Evolutionary conservation across 92 coral and sea anemone genomes (phyloP).

Genomic region (Zoanthus solanderi): DNA sequence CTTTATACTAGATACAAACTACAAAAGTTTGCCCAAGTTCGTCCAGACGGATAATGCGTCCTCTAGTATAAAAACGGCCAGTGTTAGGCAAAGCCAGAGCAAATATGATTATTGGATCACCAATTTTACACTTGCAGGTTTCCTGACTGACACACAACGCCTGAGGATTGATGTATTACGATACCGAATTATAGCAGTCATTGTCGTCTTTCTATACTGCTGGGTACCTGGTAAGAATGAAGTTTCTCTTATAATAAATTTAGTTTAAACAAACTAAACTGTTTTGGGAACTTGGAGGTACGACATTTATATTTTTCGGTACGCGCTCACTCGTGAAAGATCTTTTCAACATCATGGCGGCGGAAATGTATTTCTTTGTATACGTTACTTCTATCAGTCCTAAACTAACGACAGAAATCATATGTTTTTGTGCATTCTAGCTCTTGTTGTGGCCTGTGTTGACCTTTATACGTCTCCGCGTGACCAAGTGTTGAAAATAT

Average conservation of each 20-base stretch:
- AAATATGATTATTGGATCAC: not conserved
- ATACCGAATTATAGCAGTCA: constrained; percentile 73
- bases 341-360: not conserved
- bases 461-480: constrained; percentile 37
- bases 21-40: too few relatives aligned
- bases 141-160: constrained; percentile 86
- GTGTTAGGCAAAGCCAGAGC: not conserved
- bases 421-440: not conserved
- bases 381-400: not conserved
- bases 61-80: too few relatives aligned
- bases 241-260: not conserved
- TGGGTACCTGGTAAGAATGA: constrained; percentile 89
- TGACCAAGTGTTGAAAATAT: constrained; percentile 28
- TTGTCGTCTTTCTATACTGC: constrained; percentile 83
- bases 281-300: too few relatives aligned
- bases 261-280: too few relatives aligned
- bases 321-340: too few relatives aligned
- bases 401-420: not conserved
- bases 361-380: too few relatives aligned
- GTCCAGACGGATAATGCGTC: too few relatives aligned
- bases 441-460: constrained; percentile 63
- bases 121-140: constrained; percentile 60
- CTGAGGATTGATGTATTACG: constrained; percentile 78
- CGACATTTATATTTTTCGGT: too few relatives aligned
- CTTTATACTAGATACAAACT: too few relatives aligned